Conservation (phyloP, 2,888 invertebrate genomes). For the Tachina grossa region DNA sequence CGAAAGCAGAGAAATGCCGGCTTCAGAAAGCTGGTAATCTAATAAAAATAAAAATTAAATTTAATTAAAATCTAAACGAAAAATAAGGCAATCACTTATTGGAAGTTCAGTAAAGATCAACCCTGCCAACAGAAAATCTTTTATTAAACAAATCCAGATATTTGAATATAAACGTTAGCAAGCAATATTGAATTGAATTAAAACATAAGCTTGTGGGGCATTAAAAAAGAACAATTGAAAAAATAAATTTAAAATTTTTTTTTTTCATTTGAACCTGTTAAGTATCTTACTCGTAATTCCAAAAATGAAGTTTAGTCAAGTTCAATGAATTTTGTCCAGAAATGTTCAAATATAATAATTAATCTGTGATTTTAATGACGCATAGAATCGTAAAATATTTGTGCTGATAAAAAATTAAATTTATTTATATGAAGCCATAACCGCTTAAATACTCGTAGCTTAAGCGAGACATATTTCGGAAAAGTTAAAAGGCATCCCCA, state of each 20-base stretch:
- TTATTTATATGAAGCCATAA: too few species aligned
- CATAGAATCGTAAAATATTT: constrained; percentile 7
- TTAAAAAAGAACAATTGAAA: constrained; percentile 19
- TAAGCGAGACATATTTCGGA: too few species aligned
- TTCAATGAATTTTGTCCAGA: constrained; percentile 44
- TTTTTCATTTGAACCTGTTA: constrained; percentile 40
- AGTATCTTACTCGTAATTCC: not conserved
- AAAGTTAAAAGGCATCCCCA: too few species aligned
- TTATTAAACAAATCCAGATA: constrained; percentile 9
- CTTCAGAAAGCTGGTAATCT: too few species aligned
- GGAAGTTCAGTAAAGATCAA: constrained; percentile 5
- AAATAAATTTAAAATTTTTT: not conserved
- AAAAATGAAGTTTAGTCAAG: constrained; percentile 13
- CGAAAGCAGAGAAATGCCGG: too few species aligned
- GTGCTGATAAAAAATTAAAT: too few species aligned
- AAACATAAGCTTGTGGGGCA: constrained; percentile 6
- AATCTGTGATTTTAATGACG: constrained; percentile 36
- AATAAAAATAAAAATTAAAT: not conserved
- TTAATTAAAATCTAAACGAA: not conserved
- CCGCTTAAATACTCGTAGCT: too few species aligned
- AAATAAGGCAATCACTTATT: not conserved
- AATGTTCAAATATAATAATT: constrained; percentile 34
- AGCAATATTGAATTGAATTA: not conserved
- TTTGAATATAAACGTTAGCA: not conserved
- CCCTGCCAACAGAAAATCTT: not conserved